phyloP scores from a whole-genome alignment of 2,113 vertebrate species.

The Aptenodytes forsteri region DNA sequence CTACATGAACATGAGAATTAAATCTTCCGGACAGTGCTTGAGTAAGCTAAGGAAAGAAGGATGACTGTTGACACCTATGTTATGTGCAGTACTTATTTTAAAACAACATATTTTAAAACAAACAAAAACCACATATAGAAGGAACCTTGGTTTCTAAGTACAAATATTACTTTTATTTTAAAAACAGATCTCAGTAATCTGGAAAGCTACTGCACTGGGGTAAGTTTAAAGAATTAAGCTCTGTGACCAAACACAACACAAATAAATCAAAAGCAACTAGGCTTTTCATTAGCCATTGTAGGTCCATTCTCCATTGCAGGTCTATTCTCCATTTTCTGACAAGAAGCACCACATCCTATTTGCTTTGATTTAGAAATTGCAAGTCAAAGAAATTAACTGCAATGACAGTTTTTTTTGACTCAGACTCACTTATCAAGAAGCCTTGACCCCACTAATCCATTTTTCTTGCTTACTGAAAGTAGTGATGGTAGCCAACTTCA shows the following conservation, averaged over 20 bases:
- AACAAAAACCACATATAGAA: not conserved
- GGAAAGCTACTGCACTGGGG: not conserved
- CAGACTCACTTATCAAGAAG: not conserved
- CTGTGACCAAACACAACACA: not conserved
- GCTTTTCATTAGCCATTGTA: not conserved
- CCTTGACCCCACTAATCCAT: not conserved
- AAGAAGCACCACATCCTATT: not conserved
- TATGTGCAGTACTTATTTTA: not conserved
- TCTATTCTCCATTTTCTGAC: not conserved
- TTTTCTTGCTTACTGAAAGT: not conserved
- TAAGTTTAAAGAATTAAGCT: not conserved
- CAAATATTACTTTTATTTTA: not conserved
- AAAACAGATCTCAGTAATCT: not conserved
- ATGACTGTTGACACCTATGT: not conserved
- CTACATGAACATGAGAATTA: conserved; percentile 94
- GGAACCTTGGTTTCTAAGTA: not conserved
- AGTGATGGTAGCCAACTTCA: not conserved
- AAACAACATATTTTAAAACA: not conserved
- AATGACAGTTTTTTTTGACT: not conserved
- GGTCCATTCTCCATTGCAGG: not conserved
- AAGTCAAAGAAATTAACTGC: not conserved
- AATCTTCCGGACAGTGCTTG: conserved; percentile 92
- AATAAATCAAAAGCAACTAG: not conserved
- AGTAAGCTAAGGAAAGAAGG: conserved; percentile 77
- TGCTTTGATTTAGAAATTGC: not conserved